Base-by-base conservation (phyloP, 2,113 vertebrate genomes). In the Blennius ocellaris region DNA sequence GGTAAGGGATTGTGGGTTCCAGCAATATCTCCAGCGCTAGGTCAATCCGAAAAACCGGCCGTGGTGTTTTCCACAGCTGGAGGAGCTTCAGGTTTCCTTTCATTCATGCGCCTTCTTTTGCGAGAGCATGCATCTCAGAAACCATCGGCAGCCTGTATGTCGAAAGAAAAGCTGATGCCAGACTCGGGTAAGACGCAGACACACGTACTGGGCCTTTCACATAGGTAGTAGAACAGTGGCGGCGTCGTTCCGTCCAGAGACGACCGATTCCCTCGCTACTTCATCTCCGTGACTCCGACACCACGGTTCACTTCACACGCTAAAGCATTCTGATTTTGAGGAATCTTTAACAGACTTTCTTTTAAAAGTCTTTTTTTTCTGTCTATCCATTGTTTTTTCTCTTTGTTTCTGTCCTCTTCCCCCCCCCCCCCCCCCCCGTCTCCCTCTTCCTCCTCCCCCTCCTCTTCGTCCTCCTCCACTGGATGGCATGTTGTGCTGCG, bases 401-500 rank as follows among this genome's bases (percentile, higher is more conserved):
- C 82, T 95, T 93, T 95, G 94, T 83, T 81, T 79, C 72, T 84
- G 76, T 82, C 82, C 60, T 80, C 65, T 76, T 78, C 55, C 75
- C 54, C 85, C 80, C 79, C 83, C 78, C 80, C 65, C 61, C 61
- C 58, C 57, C 69, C 68, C 85, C n/a, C n/a, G n/a, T n/a, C n/a
- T 76, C 80, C 55, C 75, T 51, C 85, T 81, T 79, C 83, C 78
- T 81, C 65, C 61, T 65, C 58, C 57, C 69, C 68, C 85, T 79
- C 67, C 90, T 72, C 68, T 83, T 79, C 67, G 89, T 93, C 81
- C 47, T 55, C 75, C 84, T 74, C 82, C 88, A 90, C 90, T 89
- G 91, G 90, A 90, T 90, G 91, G 81, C 89, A 97, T 98, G 95
- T 96, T 95, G 94, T 96, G 95, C 95, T 89, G 73, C 86, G 86